These are phyloP conservation scores for Leptarthrus brevirostris DNA, from an alignment of 2,888 invertebrate genomes.

Conservation along the genomic window DNA sequence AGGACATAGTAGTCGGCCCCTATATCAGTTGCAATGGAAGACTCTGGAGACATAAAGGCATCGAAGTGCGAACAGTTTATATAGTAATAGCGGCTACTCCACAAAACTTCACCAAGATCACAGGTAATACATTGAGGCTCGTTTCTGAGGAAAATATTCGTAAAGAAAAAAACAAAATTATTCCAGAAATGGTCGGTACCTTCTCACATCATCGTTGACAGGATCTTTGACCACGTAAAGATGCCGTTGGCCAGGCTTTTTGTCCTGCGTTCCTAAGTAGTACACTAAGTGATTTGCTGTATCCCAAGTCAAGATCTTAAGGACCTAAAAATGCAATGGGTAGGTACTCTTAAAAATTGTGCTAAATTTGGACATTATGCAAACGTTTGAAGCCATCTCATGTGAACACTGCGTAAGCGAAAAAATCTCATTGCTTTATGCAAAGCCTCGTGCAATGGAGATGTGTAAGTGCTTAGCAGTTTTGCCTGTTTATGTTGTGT, in stretches of 20 bases:
- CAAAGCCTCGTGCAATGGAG: conserved; percentile 40
- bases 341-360: not conserved
- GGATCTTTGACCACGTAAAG: conserved; percentile 87
- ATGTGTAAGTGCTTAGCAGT: no score
- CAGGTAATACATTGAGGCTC: conserved; percentile 90
- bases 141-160: conserved; percentile 60
- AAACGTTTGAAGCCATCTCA: conserved; percentile 8
- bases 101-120: conserved; percentile 78
- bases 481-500: no score
- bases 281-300: conserved; percentile 84
- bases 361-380: not conserved
- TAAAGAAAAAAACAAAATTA: not conserved
- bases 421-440: not conserved
- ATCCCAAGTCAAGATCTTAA: conserved; percentile 86
- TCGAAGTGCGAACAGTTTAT: conserved; percentile 89
- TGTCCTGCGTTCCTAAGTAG: conserved; percentile 82
- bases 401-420: conserved; percentile 32
- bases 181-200: conserved; percentile 63
- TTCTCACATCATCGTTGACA: conserved; percentile 74
- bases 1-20: conserved; percentile 76
- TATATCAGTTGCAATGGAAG: conserved; percentile 63
- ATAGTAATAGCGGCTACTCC: conserved; percentile 84
- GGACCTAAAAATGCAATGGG: conserved; percentile 59
- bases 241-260: conserved; percentile 86
- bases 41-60: conserved; percentile 76